phyloP scores from a whole-genome alignment of 2,113 vertebrate genomes.

The Muscicapa adusta region DNA sequence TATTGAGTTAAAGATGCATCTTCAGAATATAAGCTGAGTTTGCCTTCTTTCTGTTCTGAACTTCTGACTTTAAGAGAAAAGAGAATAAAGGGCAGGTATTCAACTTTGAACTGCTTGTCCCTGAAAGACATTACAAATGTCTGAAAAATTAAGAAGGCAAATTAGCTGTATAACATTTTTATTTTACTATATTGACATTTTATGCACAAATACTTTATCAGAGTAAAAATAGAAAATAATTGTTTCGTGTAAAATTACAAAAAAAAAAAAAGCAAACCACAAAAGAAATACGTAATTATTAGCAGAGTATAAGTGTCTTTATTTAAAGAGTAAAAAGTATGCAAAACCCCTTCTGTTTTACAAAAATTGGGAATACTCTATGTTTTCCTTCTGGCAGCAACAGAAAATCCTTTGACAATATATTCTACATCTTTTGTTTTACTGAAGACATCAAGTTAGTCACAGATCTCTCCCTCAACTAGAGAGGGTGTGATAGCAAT shows the following conservation, averaged over 20 bases:
- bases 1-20: background rate
- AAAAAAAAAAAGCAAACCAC: slow-evolving; percentile 68
- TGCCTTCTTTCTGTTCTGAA: background rate
- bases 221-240: slow-evolving; percentile 81
- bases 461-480: slow-evolving; percentile 54
- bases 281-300: slow-evolving; percentile 74
- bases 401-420: slow-evolving; percentile 58
- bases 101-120: background rate
- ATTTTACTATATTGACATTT: slow-evolving; percentile 80
- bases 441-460: slow-evolving; percentile 70
- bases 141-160: slow-evolving; percentile 10
- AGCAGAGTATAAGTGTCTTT: slow-evolving; percentile 75
- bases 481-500: slow-evolving; percentile 30
- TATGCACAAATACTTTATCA: slow-evolving; percentile 80
- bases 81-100: background rate
- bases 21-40: background rate
- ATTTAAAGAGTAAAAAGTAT: slow-evolving; percentile 82
- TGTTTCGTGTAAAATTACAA: slow-evolving; percentile 78
- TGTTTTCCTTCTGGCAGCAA: slow-evolving; percentile 66
- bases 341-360: slow-evolving; percentile 75
- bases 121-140: background rate
- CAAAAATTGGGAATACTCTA: slow-evolving; percentile 66
- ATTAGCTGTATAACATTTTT: slow-evolving; percentile 70
- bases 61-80: background rate
- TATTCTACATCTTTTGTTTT: slow-evolving; percentile 62